Percentiles rank a stretch among this genome's conserved stretches.
Conservation (phyloP, 1,140 invertebrate species). For the Cyrtorhinus lividipennis region DNA sequence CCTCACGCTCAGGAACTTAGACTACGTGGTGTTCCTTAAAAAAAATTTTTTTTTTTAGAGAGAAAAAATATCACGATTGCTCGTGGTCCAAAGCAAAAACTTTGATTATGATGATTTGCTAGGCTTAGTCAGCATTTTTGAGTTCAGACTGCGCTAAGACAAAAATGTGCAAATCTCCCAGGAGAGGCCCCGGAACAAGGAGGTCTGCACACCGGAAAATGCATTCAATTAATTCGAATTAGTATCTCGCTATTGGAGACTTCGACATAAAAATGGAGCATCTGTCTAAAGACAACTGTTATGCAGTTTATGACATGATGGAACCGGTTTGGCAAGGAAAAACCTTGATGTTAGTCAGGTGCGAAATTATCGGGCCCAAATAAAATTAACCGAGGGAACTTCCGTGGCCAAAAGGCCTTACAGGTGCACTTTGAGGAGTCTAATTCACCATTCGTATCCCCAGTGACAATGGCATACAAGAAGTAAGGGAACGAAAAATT, state of each 20-base stretch:
- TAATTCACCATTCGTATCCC: slow-evolving; percentile 29
- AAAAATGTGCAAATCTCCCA: slow-evolving; percentile 21
- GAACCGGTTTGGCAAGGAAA: slow-evolving; percentile 26
- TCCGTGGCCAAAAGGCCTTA: slow-evolving; percentile 25
- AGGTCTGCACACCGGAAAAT: not conserved
- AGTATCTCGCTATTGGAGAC: slow-evolving; percentile 25
- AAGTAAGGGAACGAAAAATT: slow-evolving; percentile 29
- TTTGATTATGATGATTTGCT: slow-evolving; percentile 22
- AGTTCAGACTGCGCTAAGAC: slow-evolving; percentile 21
- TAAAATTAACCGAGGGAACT: slow-evolving; percentile 21
- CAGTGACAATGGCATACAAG: slow-evolving; percentile 29
- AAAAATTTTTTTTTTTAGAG: slow-evolving; percentile 25
- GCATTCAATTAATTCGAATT: not conserved
- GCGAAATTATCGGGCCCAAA: slow-evolving; percentile 25
- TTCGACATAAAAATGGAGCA: slow-evolving; percentile 26
- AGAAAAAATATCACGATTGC: slow-evolving; percentile 18
- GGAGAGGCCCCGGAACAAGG: not conserved
- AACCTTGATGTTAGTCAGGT: slow-evolving; percentile 28
- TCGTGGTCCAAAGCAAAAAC: slow-evolving; percentile 19
- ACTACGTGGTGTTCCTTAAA: slow-evolving; percentile 17
- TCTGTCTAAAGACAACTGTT: slow-evolving; percentile 30
- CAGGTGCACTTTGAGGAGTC: slow-evolving; percentile 30
- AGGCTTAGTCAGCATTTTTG: slow-evolving; percentile 19
- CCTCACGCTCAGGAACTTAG: no score
- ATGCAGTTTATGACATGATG: slow-evolving; percentile 24